These are phyloP conservation scores for Anisognathus igniventris DNA, from an alignment of 2,797 vertebrate genomes.

Conservation along the genomic window DNA sequence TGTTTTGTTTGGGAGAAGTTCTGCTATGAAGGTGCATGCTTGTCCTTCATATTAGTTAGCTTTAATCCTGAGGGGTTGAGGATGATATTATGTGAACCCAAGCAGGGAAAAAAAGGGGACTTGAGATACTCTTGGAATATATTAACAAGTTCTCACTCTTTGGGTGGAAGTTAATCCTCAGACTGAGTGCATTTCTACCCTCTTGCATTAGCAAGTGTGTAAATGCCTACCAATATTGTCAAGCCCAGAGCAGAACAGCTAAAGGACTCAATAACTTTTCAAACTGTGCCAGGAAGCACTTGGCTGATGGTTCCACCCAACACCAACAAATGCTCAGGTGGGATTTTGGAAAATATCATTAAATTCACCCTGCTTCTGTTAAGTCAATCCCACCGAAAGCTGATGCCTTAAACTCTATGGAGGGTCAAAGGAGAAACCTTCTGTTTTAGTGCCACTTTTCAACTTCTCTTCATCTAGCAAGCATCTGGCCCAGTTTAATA, in stretches of 20 bases:
- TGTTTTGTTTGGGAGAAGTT: background rate
- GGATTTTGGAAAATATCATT: background rate
- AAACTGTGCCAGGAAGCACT: background rate
- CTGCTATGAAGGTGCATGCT: background rate
- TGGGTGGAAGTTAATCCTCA: background rate
- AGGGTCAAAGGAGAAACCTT: background rate
- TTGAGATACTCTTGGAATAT: background rate
- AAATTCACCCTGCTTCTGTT: background rate
- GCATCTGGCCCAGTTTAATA: background rate
- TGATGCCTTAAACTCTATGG: conserved; percentile 3
- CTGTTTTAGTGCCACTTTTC: background rate
- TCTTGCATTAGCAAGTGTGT: background rate
- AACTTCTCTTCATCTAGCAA: background rate
- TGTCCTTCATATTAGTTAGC: background rate
- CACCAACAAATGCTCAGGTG: background rate
- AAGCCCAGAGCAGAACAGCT: background rate
- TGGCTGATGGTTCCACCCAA: background rate
- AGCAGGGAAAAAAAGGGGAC: background rate
- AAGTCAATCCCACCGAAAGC: background rate
- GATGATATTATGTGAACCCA: background rate
- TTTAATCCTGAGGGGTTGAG: background rate
- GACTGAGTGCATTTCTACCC: background rate
- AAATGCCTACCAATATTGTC: background rate
- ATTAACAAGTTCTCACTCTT: background rate
- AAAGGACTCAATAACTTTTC: background rate